Conservation (phyloP, 2,113 vertebrate species). For the Ranitomeya imitator region DNA sequence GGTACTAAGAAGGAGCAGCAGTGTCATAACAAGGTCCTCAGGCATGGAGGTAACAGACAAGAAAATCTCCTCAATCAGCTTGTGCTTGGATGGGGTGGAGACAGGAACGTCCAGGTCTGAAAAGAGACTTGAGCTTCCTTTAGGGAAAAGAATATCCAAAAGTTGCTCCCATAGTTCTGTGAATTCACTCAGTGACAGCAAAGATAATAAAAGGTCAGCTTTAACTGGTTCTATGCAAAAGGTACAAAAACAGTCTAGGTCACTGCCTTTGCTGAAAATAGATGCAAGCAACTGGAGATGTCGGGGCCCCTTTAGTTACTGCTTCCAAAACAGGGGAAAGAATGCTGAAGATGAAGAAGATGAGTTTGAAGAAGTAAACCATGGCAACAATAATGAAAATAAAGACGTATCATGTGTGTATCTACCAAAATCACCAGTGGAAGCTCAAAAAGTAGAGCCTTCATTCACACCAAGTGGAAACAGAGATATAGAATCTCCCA, state of each 20-base stretch:
- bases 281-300: constrained; percentile 81
- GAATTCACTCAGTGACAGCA: constrained; percentile 68
- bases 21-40: constrained; percentile 73
- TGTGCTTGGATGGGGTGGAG: constrained; percentile 69
- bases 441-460: constrained; percentile 53
- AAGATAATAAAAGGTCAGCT: constrained; percentile 69
- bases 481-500: constrained; percentile 63
- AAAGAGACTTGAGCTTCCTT: constrained; percentile 72
- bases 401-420: constrained; percentile 67
- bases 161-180: constrained; percentile 84
- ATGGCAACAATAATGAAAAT: constrained; percentile 59
- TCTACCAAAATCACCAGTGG: constrained; percentile 57
- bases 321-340: constrained; percentile 78
- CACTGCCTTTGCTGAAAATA: constrained; percentile 75
- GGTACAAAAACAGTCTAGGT: constrained; percentile 81
- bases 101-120: constrained; percentile 72
- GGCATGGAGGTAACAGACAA: constrained; percentile 80
- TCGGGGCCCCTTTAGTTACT: constrained; percentile 83
- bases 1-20: constrained; percentile 81
- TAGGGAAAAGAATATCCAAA: constrained; percentile 83
- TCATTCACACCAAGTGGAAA: constrained; percentile 62
- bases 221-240: constrained; percentile 74
- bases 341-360: constrained; percentile 82
- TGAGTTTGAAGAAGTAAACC: constrained; percentile 67
- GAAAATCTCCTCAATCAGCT: constrained; percentile 75